phyloP scores from a whole-genome alignment of 2,797 vertebrate species.

The Poecilia gillii region DNA sequence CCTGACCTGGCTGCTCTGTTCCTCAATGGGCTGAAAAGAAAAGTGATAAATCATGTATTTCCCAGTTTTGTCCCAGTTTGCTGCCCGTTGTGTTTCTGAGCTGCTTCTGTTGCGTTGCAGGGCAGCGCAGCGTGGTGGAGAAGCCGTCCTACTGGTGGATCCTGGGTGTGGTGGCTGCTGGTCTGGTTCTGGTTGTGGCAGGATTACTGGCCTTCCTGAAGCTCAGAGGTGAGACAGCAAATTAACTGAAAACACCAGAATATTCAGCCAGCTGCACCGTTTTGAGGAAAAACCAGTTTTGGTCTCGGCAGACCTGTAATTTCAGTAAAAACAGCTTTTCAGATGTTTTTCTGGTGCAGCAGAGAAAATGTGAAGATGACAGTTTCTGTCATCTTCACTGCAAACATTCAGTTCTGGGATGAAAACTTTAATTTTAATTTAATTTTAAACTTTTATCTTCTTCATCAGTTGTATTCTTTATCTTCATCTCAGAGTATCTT shows the following conservation, averaged over 20 bases:
- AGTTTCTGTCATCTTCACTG: no score
- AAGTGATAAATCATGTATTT: background rate
- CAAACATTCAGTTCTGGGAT: no score
- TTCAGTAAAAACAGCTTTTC: background rate
- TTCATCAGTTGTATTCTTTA: no score
- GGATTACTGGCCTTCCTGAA: conserved; percentile 64
- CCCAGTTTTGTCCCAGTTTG: background rate
- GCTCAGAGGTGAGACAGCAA: conserved; percentile 64
- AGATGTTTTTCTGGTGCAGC: background rate
- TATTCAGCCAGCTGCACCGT: background rate
- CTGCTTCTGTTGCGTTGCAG: conserved; percentile 36
- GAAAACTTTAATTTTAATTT: background rate
- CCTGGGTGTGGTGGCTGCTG: conserved; percentile 42
- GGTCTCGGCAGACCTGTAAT: background rate
- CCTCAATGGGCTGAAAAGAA: background rate
- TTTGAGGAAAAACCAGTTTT: background rate
- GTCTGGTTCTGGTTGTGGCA: conserved; percentile 45
- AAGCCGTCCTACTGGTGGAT: conserved; percentile 69
- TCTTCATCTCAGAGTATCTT: no score
- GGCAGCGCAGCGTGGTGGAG: rapidly evolving
- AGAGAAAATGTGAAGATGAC: no score
- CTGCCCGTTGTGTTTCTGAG: background rate
- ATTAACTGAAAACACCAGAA: background rate
- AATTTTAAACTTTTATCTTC: background rate
- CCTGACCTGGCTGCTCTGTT: no score